phyloP scores from a whole-genome alignment of 2,888 invertebrate genomes.

The Drosophila hawaiiensis region DNA sequence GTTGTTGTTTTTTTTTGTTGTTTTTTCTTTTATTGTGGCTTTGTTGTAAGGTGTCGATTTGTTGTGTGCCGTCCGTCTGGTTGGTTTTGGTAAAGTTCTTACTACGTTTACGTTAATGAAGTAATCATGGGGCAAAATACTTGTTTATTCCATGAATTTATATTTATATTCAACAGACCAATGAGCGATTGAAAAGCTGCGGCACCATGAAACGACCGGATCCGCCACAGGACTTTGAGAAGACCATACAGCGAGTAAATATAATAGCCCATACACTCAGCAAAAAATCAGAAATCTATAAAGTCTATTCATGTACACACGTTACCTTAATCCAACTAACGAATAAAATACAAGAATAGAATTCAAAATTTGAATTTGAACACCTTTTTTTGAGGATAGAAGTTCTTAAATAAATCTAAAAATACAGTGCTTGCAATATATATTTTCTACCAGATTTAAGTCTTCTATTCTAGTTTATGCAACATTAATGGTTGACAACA shows the following conservation, averaged over 20 bases:
- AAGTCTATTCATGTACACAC: accelerated
- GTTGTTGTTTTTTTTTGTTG: conserved; percentile 35
- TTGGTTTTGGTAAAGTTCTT: conserved; percentile 5
- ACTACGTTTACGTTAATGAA: conserved; percentile 65
- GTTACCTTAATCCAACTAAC: neutral
- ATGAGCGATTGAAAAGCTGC: conserved; percentile 83
- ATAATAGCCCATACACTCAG: conserved; percentile 18
- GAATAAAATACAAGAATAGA: neutral
- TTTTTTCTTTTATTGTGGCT: conserved; percentile 32
- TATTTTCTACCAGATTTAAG: neutral
- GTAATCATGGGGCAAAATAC: conserved; percentile 58
- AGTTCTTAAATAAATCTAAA: neutral
- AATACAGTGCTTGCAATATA: neutral
- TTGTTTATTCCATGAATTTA: conserved; percentile 43
- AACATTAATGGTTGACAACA: neutral
- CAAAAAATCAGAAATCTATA: neutral
- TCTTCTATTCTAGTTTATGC: neutral
- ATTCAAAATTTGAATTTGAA: neutral
- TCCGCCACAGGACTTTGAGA: conserved; percentile 85
- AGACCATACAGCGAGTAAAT: conserved; percentile 85
- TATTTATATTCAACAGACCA: conserved; percentile 71
- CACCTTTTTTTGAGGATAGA: neutral
- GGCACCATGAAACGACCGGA: conserved; percentile 84
- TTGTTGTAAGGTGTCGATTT: conserved; percentile 71
- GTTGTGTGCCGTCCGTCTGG: conserved; percentile 42